These are phyloP conservation scores for Cylloceria caligata DNA, from an alignment of 2,888 invertebrate genomes.

Conservation along the genomic window DNA sequence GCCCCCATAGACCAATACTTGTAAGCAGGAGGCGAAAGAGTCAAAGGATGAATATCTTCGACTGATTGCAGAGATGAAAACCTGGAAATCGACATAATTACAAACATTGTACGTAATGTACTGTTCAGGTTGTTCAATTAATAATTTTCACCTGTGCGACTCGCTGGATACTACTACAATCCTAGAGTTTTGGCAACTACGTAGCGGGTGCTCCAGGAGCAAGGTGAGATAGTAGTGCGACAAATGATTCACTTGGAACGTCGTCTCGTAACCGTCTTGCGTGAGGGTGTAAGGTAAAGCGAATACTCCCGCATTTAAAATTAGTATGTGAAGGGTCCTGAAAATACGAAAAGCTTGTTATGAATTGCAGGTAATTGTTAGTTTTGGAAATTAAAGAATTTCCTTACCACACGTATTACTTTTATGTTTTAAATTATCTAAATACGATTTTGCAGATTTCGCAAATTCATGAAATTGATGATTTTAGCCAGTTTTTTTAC, in stretches of 20 bases:
- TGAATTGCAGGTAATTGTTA: not conserved
- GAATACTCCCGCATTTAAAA: conserved; percentile 94
- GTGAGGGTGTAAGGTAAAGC: conserved; percentile 90
- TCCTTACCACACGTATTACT: conserved; percentile 31
- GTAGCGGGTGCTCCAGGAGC: conserved; percentile 89
- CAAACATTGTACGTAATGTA: not conserved
- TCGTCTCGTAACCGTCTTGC: conserved; percentile 90
- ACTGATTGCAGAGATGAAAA: conserved; percentile 77
- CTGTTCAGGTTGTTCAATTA: not conserved
- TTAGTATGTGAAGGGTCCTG: conserved; percentile 90
- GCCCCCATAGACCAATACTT: conserved; percentile 93
- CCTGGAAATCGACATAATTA: conserved; percentile 67
- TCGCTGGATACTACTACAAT: conserved; percentile 95
- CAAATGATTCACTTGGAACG: conserved; percentile 95
- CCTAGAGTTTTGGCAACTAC: conserved; percentile 88
- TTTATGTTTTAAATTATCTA: not conserved
- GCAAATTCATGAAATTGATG: not conserved
- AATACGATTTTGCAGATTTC: not conserved
- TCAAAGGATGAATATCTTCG: conserved; percentile 81
- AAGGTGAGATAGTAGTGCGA: conserved; percentile 92
- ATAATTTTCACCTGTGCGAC: conserved; percentile 90
- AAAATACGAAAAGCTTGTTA: conserved; percentile 73
- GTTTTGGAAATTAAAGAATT: not conserved
- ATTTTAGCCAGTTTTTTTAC: too few species aligned
- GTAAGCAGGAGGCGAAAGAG: conserved; percentile 89